These are phyloP conservation scores for Pelodiscus sinensis DNA, from an alignment of 2,113 vertebrate genomes.

Conservation along the genomic window DNA sequence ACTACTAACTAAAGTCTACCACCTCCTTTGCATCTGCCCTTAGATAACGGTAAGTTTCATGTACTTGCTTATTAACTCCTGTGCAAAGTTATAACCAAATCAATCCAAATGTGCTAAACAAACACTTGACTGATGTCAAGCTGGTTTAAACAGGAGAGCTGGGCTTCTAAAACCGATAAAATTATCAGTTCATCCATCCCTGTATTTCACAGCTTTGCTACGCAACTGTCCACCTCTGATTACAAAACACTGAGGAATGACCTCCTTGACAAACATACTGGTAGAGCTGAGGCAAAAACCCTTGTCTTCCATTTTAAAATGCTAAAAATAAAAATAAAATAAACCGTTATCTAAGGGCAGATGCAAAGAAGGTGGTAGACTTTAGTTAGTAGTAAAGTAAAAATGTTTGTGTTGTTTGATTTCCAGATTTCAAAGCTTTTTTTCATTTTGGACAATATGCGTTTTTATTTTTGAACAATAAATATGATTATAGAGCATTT, in stretches of 20 bases:
- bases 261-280: not conserved
- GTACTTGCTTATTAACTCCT: not conserved
- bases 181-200: not conserved
- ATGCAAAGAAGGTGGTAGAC: not conserved
- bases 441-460: not conserved
- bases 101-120: not conserved
- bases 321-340: not conserved
- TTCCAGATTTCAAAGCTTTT: not conserved
- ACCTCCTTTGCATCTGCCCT: not conserved
- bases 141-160: not conserved
- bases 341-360: not conserved
- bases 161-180: conserved; percentile 14
- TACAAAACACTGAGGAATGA: not conserved
- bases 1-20: not conserved
- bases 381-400: not conserved
- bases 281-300: not conserved
- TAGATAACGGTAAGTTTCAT: not conserved
- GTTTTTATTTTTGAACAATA: not conserved
- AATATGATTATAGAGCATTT: not conserved
- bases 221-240: not conserved
- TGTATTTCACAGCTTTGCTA: not conserved
- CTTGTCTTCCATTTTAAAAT: not conserved
- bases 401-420: not conserved
- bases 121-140: not conserved
- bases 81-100: not conserved